phyloP scores from a whole-genome alignment of 2,888 invertebrate genomes.

The Gisinianus flammeolus region DNA sequence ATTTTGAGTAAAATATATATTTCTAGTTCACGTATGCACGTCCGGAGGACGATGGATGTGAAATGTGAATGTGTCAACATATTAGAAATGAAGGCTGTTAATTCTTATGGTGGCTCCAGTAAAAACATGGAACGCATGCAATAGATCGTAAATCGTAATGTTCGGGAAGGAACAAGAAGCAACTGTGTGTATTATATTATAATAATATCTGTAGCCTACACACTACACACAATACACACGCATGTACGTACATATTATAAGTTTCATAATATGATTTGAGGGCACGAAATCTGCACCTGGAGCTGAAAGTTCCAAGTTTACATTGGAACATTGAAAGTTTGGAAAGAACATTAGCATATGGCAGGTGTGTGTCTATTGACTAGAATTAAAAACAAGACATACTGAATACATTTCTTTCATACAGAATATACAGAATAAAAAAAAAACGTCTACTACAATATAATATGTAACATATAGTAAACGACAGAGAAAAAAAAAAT shows the following conservation, averaged over 20 bases:
- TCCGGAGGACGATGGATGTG: no score
- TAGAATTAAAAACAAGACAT: constrained; percentile 22
- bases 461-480: not conserved
- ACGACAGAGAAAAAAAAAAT: not conserved
- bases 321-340: not conserved
- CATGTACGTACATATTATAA: not conserved
- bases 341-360: constrained; percentile 24
- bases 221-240: not conserved
- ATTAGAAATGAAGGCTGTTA: no score
- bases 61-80: no score
- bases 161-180: no score
- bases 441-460: not conserved
- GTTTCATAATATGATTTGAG: constrained; percentile 18
- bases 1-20: no score
- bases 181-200: not conserved
- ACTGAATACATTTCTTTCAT: not conserved
- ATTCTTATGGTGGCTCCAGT: no score
- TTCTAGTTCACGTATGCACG: no score
- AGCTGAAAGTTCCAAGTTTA: not conserved
- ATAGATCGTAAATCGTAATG: no score
- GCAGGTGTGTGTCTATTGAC: constrained; percentile 30
- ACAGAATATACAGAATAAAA: not conserved
- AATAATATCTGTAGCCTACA: no score
- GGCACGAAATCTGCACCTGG: constrained; percentile 25
- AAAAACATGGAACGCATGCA: no score